These are phyloP conservation scores for Laticauda laticaudata DNA, from an alignment of 2,113 vertebrate species.

Conservation along the genomic window DNA sequence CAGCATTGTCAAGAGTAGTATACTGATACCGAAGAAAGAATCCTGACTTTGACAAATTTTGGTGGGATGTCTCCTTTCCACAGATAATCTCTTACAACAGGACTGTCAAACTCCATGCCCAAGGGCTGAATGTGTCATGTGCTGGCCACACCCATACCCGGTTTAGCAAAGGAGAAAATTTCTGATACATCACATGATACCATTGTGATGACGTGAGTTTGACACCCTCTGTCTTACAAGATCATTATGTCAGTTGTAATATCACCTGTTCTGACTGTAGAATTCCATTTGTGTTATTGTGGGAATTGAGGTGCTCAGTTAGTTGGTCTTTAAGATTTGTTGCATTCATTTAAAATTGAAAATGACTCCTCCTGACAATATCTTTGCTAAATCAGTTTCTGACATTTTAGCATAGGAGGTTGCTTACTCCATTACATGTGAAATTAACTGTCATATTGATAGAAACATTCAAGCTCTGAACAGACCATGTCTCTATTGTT, in stretches of 20 bases:
- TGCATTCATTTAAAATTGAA: neutral
- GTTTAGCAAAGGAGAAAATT: too few species aligned
- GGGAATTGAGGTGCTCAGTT: neutral
- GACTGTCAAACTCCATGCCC: too few species aligned
- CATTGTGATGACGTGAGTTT: too few species aligned
- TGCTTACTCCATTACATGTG: neutral
- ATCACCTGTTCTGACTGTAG: neutral
- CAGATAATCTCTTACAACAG: neutral
- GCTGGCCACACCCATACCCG: too few species aligned
- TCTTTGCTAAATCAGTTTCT: neutral
- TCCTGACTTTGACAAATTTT: neutral
- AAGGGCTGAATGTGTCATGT: too few species aligned
- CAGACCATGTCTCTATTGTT: neutral
- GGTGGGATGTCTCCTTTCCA: neutral
- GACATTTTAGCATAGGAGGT: neutral
- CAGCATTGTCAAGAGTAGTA: neutral
- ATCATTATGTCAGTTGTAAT: neutral
- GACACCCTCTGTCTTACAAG: neutral
- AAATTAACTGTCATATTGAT: neutral
- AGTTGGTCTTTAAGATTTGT: neutral
- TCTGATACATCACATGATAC: too few species aligned
- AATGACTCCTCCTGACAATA: neutral
- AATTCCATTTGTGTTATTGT: neutral
- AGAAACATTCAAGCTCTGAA: neutral
- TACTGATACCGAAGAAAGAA: neutral